Evolutionary conservation across 2,888 invertebrate species (phyloP).

Genomic region (Zhuqinia jingwanae): DNA sequence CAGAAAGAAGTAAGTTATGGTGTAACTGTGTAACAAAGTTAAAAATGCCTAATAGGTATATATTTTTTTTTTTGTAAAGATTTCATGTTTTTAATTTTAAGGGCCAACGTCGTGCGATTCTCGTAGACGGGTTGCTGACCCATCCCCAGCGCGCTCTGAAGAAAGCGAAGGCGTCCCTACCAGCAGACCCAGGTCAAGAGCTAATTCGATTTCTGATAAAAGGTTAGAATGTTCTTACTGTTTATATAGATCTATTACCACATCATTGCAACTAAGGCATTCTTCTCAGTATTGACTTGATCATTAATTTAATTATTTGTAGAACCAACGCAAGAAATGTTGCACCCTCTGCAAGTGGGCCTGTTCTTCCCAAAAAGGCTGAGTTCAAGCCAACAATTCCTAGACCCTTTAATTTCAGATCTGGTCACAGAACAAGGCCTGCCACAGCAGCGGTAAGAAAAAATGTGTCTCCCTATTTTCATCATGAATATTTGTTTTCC

Average conservation of each 20-base stretch:
- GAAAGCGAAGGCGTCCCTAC: too few relatives aligned
- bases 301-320: too few relatives aligned
- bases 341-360: too few relatives aligned
- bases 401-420: constrained; percentile 83
- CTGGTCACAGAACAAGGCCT: background rate
- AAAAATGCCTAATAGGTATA: too few relatives aligned
- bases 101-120: constrained; percentile 33
- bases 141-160: constrained; percentile 42
- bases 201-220: constrained; percentile 7
- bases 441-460: constrained; percentile 11
- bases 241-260: too few relatives aligned
- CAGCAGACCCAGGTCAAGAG: constrained; percentile 11
- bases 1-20: constrained; percentile 56
- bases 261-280: too few relatives aligned
- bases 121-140: constrained; percentile 4
- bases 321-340: too few relatives aligned
- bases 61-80: too few relatives aligned
- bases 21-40: too few relatives aligned
- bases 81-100: constrained; percentile 26
- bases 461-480: too few relatives aligned
- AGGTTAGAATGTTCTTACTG: background rate
- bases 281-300: too few relatives aligned
- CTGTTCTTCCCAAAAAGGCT: constrained; percentile 69
- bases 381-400: constrained; percentile 84
- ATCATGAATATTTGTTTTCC: too few relatives aligned